Percentiles rank a stretch among this genome's conserved stretches.
Conservation (phyloP, 1,140 invertebrate species). For the Chionoecetes opilio region DNA sequence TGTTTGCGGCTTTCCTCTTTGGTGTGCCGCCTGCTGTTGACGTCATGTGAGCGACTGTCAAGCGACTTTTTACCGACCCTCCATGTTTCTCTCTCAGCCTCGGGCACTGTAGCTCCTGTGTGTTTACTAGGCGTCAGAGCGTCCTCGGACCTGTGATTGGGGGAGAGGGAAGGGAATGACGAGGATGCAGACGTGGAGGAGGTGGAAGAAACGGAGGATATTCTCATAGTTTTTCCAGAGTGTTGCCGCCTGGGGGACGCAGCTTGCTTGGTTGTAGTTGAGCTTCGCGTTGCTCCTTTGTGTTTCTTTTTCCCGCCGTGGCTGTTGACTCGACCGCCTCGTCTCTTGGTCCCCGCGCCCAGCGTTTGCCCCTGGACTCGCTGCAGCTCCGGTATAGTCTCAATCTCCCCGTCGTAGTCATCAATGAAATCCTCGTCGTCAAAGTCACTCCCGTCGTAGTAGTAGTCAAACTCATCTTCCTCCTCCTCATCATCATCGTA, state of each 20-base stretch:
- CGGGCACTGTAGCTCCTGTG: not conserved
- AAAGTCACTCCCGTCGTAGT: constrained; percentile 33
- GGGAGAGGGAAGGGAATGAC: not conserved
- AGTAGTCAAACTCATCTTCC: constrained; percentile 36
- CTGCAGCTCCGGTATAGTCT: not conserved
- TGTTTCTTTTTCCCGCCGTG: not conserved
- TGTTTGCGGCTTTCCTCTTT: not conserved
- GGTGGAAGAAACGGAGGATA: not conserved
- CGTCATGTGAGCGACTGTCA: not conserved
- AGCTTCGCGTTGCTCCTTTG: not conserved
- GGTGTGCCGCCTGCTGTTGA: not conserved
- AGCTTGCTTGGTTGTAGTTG: not conserved
- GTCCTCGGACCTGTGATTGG: no score
- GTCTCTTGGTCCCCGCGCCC: not conserved
- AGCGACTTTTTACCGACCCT: not conserved
- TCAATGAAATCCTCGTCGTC: not conserved
- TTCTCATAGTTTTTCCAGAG: not conserved
- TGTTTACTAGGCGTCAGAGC: no score
- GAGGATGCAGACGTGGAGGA: not conserved
- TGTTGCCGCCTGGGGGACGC: no score
- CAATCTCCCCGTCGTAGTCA: not conserved
- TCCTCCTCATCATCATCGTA: not conserved
- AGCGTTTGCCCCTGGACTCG: not conserved
- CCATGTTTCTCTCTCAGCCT: not conserved
- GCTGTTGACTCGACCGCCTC: not conserved